Evolutionary conservation across 2,113 vertebrate genomes (phyloP), one percentile per base, ranked within the genome.

Genomic region (Catharus minimus): DNA sequence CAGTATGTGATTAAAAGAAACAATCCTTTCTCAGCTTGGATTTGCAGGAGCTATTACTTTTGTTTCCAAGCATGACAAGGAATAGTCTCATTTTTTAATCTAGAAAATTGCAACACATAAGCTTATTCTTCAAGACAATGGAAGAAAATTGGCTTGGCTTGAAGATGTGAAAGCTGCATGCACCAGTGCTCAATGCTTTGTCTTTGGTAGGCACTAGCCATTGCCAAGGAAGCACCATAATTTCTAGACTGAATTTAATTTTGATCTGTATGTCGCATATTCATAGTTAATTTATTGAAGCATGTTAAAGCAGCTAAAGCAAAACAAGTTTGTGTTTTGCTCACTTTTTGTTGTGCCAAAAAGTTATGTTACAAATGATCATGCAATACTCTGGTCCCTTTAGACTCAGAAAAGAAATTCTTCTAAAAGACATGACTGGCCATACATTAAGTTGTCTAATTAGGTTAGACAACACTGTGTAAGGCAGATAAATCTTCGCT

Each of bases 221-320:
- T 30, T 95, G 44, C 22, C 60, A 90, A 89, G 61, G 80, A 79
- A 80, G 11, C 21, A 82, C 90, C 27, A n/a, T 23, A 68, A 85
- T 85, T 58, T 91, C 77, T 41, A 64, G 8, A 13, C 3, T 76
- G 81, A 64, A 56, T 43, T 80, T 88, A 66, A 90, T 66, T 93
- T 86, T 79, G 15, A 79, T 89, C 41, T 88, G 11, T 79, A 21
- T 73, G 74, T 60, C 20, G n/a, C 41, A 21, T 89, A 74, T 78
- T 93, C 73, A 74, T 46, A 88, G 27, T 38, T 80, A 85, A 94
- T 79, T 95, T 89, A 65, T 22, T 78, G 57, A 91, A 89, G 32
- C 33, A 67, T 49, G 21, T 50, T 38, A 78, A 77, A 94, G n/a
- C 18, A 68, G 30, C 30, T 68, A 53, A 85, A 82, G 58, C 18